Conservation (phyloP, 2,797 vertebrate genomes). For the Eremophila alpestris region DNA sequence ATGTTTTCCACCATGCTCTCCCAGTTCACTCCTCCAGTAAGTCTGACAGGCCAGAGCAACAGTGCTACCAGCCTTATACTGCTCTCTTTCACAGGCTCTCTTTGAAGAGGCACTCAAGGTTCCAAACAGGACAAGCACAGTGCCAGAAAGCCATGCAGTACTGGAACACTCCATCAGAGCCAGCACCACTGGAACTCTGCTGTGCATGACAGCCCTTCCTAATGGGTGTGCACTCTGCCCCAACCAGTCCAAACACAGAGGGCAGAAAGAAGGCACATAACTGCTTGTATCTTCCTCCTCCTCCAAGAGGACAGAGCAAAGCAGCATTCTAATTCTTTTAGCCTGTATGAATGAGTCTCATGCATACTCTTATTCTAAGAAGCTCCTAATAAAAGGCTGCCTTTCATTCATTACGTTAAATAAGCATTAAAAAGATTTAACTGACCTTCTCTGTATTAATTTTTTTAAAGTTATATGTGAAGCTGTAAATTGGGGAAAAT, state of each 20-base stretch:
- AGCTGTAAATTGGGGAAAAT: not conserved
- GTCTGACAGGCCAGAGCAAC: fast-evolving
- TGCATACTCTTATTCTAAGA: not conserved
- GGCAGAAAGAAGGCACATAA: not conserved
- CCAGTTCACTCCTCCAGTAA: not conserved
- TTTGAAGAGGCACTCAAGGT: not conserved
- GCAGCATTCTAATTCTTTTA: not conserved
- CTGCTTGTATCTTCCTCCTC: not conserved
- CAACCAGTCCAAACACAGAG: not conserved
- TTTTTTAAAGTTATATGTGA: not conserved
- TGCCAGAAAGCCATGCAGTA: not conserved
- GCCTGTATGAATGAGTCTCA: not conserved
- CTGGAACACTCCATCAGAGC: not conserved
- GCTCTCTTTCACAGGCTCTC: not conserved
- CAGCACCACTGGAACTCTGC: not conserved
- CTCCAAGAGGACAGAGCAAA: not conserved
- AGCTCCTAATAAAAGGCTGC: not conserved
- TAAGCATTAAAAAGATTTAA: not conserved
- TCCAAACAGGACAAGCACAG: not conserved
- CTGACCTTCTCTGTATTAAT: not conserved
- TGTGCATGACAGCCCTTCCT: not conserved
- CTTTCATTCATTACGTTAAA: not conserved
- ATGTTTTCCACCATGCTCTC: not conserved
- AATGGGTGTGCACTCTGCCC: fast-evolving
- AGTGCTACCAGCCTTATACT: not conserved